Conservation (phyloP, 2,888 invertebrate species). For the Teinopalpus imperialis region DNA sequence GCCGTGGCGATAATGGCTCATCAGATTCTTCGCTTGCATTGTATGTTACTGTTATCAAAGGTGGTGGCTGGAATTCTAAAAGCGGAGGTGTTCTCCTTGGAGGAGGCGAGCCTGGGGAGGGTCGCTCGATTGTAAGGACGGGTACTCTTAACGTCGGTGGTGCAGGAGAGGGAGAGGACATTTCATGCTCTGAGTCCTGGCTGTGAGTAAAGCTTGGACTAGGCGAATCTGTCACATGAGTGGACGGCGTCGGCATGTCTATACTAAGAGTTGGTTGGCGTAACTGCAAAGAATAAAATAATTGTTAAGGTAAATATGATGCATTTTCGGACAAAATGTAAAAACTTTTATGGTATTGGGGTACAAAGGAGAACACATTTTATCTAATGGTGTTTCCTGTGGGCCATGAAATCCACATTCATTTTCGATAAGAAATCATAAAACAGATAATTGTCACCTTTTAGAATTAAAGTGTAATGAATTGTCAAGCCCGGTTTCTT, state of each 20-base stretch:
- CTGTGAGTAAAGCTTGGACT: slow-evolving; percentile 73
- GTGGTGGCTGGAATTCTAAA: slow-evolving; percentile 86
- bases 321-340: not conserved
- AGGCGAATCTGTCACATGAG: slow-evolving; percentile 71
- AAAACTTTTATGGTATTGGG: not conserved
- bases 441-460: no score
- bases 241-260: slow-evolving; percentile 72
- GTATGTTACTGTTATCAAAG: slow-evolving; percentile 88
- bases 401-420: no score
- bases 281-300: slow-evolving; percentile 62
- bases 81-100: slow-evolving; percentile 83
- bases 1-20: slow-evolving; percentile 85
- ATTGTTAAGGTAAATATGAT: not conserved
- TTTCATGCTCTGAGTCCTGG: slow-evolving; percentile 69
- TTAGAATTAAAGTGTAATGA: no score
- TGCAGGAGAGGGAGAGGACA: slow-evolving; percentile 66
- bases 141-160: slow-evolving; percentile 83
- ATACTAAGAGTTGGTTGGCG: slow-evolving; percentile 74
- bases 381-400: no score
- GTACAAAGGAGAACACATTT: no score
- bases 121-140: slow-evolving; percentile 84
- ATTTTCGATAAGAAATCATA: no score
- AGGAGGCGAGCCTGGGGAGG: slow-evolving; percentile 85
- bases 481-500: no score
- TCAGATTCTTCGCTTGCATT: slow-evolving; percentile 91